phyloP scores from a whole-genome alignment of 2,888 invertebrate genomes.

The Pristionchus exspectatus region DNA sequence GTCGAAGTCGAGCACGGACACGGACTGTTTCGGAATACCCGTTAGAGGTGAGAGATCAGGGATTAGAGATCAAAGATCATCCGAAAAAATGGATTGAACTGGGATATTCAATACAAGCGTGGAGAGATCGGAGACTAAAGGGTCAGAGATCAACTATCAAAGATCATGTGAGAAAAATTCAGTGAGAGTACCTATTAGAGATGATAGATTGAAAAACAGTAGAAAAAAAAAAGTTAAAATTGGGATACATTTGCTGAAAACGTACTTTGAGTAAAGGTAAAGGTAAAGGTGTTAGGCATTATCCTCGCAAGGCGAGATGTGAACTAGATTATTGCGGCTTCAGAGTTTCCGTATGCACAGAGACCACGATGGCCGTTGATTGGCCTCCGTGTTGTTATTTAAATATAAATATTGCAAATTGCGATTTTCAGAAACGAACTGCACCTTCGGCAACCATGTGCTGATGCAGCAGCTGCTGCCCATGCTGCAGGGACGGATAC shows the following conservation, averaged over 20 bases:
- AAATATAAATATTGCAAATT: too few relatives aligned
- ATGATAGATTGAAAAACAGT: too few relatives aligned
- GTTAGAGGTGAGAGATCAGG: not conserved
- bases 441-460: conserved; percentile 35
- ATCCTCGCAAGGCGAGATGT: too few relatives aligned
- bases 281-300: too few relatives aligned
- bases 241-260: too few relatives aligned
- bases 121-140: not conserved
- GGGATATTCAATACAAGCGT: not conserved
- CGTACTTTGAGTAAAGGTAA: too few relatives aligned
- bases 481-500: conserved; percentile 70
- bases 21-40: conserved; percentile 28
- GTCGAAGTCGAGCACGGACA: conserved; percentile 37
- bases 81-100: not conserved
- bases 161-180: too few relatives aligned
- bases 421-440: conserved; percentile 30
- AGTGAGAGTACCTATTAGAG: too few relatives aligned
- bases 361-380: too few relatives aligned
- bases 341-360: not conserved
- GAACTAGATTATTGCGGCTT: not conserved
- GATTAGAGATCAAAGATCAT: not conserved
- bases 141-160: too few relatives aligned
- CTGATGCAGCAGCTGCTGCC: conserved; percentile 64
- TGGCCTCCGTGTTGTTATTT: too few relatives aligned
- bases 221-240: too few relatives aligned